Evolutionary conservation across 2,888 invertebrate genomes (phyloP), one percentile per base, ranked within the genome.

Genomic region (Cynaeus angustus): DNA sequence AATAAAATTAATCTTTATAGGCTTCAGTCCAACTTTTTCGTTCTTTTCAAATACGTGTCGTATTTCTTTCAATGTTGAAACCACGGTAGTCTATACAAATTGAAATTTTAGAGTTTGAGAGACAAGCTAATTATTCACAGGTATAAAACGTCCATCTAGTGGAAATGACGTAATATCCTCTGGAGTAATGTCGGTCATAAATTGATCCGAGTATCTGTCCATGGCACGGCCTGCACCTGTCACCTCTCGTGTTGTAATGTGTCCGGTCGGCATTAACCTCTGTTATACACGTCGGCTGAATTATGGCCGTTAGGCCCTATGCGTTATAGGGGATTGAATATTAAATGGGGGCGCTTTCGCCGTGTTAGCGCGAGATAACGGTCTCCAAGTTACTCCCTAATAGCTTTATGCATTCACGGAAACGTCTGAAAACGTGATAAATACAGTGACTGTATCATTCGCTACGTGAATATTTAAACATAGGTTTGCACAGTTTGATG

Each of bases 211-310:
- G 68, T 76, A 74, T 78, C 76, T 75, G 78, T 75, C 74, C 65
- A 58, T 73, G 61, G 74, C 76, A 75, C 71, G 74, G 72, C 70
- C 75, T 77, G 76, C 75, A 76, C 77, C 77, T 79, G 78, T 78
- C 78, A 78, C 74, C 75, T 77, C 73, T 74, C 74, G 72, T 75
- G 75, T 76, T 77, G 75, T 75, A 73, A 75, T 74, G 72, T 77
- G 77, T 76, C 77, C 74, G 72, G 68, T 59, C 69, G 71, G 71
- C 58, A 74, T 76, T 77, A 78, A 76, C 77, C 75, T 73, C 72
- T 74, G 74, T 72, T 75, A 73, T 75, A 76, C 74, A 71, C 68
- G 74, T 73, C 72, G 52, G 69, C 66, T 76, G 75, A 78, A 74
- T 78, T 78, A 78, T 74, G 72, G 73, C 71, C 64, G 61, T 69